Evolutionary conservation across 2,797 vertebrate species (phyloP).

Genomic region (Peromyscus nudipes): DNA sequence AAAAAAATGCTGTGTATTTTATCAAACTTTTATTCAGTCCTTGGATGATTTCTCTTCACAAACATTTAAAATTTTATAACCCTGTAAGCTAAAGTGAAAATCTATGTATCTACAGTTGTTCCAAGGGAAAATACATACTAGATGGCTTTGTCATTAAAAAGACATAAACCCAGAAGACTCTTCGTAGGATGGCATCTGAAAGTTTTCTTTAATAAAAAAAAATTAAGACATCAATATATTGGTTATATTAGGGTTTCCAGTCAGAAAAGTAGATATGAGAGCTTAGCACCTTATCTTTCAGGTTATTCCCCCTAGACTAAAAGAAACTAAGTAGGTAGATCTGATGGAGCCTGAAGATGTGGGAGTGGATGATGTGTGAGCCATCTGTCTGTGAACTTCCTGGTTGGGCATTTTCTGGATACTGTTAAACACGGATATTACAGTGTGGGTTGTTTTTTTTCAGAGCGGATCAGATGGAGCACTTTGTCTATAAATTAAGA

Average conservation of each 20-base stretch:
- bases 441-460: background rate
- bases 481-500: background rate
- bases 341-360: conserved; percentile 73
- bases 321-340: conserved; percentile 52
- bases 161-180: conserved; percentile 69
- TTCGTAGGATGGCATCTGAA: conserved; percentile 69
- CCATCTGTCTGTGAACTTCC: conserved; percentile 63
- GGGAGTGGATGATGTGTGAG: conserved; percentile 42
- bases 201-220: conserved; percentile 72
- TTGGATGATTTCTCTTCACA: conserved; percentile 71
- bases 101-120: conserved; percentile 64
- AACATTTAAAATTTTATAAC: conserved; percentile 71
- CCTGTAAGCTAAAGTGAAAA: conserved; percentile 68
- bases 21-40: conserved; percentile 59
- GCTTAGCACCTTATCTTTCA: conserved; percentile 64
- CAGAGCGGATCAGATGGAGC: background rate
- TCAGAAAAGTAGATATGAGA: conserved; percentile 61
- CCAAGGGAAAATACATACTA: conserved; percentile 65
- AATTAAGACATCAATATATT: conserved; percentile 18
- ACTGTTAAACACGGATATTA: background rate
- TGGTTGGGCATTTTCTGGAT: conserved; percentile 62
- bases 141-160: conserved; percentile 80
- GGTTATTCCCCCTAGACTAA: conserved; percentile 57
- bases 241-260: conserved; percentile 58
- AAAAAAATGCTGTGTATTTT: conserved; percentile 57